Evolutionary conservation across 2,888 invertebrate species (phyloP).

Genomic region (Stenichneumon culpator): DNA sequence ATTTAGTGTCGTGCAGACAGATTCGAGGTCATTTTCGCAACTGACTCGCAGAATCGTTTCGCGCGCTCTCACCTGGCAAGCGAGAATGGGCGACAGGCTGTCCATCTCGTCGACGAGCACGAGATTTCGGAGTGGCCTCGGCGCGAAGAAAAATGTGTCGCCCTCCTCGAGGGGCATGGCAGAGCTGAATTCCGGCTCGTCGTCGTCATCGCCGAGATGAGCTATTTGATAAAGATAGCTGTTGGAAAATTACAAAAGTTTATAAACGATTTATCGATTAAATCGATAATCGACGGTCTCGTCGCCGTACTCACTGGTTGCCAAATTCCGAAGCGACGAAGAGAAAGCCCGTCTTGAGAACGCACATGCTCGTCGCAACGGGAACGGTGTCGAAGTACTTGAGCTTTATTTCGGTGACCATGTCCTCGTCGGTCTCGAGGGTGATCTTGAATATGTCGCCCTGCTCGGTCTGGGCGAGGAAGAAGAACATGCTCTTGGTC

Average conservation of each 20-base stretch:
- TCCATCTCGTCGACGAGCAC: constrained; percentile 99
- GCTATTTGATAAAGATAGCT: constrained; percentile 99
- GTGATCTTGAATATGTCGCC: constrained; percentile 99
- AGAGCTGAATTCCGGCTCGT: constrained; percentile 99
- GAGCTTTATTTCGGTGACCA: constrained; percentile 99
- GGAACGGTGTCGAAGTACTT: constrained; percentile 99
- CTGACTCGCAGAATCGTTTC: constrained; percentile 21
- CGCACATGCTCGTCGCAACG: constrained; percentile 98
- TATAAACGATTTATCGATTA: constrained; percentile 9
- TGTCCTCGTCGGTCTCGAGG: constrained; percentile 98
- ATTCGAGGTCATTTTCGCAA: not conserved
- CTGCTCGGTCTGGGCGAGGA: constrained; percentile 99
- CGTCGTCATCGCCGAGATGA: constrained; percentile 99
- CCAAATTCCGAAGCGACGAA: constrained; percentile 99
- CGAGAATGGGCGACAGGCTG: constrained; percentile 96
- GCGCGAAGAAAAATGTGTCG: constrained; percentile 99
- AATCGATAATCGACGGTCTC: constrained; percentile 12
- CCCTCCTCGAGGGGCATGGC: constrained; percentile 99
- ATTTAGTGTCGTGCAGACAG: too few relatives aligned
- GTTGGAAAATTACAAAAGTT: constrained; percentile 56
- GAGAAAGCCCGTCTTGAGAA: constrained; percentile 98
- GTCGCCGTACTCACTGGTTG: constrained; percentile 95
- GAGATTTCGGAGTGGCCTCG: constrained; percentile 96
- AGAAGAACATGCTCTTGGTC: constrained; percentile 99
- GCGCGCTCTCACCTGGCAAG: constrained; percentile 87